phyloP scores from a whole-genome alignment of 2,113 vertebrate species.

The Gymnobelideus leadbeateri region DNA sequence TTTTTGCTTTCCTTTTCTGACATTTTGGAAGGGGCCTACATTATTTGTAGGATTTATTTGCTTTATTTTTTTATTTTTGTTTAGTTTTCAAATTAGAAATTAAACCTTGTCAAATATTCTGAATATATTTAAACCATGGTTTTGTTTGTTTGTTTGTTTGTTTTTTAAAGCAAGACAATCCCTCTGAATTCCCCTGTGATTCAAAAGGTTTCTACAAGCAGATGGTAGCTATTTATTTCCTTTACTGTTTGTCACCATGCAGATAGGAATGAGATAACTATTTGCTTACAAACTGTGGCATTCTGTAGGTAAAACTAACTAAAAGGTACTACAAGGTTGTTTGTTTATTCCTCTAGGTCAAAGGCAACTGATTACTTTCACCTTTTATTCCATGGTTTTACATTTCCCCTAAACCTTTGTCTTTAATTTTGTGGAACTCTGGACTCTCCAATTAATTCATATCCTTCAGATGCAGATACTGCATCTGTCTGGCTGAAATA shows the following conservation, averaged over 20 bases:
- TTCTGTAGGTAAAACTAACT: neutral
- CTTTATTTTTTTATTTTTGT: constrained; percentile 51
- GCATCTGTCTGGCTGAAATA: neutral
- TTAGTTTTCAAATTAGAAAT: constrained; percentile 29
- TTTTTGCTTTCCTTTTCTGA: constrained; percentile 48
- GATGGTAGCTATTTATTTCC: constrained; percentile 51
- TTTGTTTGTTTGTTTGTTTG: neutral
- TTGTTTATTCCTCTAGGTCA: neutral
- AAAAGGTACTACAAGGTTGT: neutral
- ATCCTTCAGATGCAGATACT: neutral
- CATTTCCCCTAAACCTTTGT: neutral
- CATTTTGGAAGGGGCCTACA: constrained; percentile 46
- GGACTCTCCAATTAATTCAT: neutral
- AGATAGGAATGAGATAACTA: constrained; percentile 25
- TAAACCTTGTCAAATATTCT: constrained; percentile 42
- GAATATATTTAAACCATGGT: constrained; percentile 2
- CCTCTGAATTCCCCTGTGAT: constrained; percentile 56
- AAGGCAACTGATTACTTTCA: neutral
- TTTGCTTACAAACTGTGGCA: neutral
- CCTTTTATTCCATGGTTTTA: neutral
- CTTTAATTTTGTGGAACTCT: neutral
- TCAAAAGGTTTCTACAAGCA: constrained; percentile 62
- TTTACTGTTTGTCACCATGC: constrained; percentile 43
- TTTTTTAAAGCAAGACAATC: neutral
- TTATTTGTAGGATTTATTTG: constrained; percentile 37